These are phyloP conservation scores for Lepilemur ruficaudatus DNA, from an alignment of 2,797 vertebrate species.

Conservation along the genomic window DNA sequence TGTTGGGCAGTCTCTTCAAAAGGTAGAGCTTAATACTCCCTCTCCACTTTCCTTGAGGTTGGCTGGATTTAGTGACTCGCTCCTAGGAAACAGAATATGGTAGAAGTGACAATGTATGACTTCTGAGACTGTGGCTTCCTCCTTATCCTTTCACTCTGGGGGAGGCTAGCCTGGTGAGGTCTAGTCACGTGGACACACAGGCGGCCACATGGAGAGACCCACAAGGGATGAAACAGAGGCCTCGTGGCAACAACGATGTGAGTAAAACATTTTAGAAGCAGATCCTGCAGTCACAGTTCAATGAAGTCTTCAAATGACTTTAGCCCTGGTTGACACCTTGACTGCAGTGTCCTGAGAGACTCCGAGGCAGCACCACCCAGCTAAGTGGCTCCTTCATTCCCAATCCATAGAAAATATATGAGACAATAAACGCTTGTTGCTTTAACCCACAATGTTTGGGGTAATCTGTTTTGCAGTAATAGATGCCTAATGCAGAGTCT, in stretches of 20 bases:
- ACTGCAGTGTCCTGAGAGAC: background rate
- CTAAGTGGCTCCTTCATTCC: background rate
- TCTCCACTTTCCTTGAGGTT: background rate
- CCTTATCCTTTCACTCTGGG: background rate
- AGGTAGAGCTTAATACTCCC: background rate
- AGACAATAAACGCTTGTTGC: background rate
- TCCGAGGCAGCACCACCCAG: background rate
- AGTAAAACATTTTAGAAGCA: background rate
- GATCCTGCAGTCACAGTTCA: too few species aligned
- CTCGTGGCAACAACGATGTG: background rate
- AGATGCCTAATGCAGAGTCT: too few species aligned
- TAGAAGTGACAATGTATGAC: background rate
- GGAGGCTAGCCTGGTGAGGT: background rate
- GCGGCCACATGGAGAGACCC: too few species aligned
- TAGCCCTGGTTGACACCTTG: background rate
- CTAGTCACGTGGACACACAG: background rate
- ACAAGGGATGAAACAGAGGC: fast-evolving
- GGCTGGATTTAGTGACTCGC: background rate
- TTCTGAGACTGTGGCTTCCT: background rate
- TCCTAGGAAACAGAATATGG: background rate
- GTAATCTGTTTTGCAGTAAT: background rate
- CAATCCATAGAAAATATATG: background rate
- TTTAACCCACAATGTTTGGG: background rate
- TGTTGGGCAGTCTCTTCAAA: background rate
- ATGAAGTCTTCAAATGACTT: background rate